Conservation (phyloP, 2,113 vertebrate genomes). For the Neotragus pygmaeus region DNA sequence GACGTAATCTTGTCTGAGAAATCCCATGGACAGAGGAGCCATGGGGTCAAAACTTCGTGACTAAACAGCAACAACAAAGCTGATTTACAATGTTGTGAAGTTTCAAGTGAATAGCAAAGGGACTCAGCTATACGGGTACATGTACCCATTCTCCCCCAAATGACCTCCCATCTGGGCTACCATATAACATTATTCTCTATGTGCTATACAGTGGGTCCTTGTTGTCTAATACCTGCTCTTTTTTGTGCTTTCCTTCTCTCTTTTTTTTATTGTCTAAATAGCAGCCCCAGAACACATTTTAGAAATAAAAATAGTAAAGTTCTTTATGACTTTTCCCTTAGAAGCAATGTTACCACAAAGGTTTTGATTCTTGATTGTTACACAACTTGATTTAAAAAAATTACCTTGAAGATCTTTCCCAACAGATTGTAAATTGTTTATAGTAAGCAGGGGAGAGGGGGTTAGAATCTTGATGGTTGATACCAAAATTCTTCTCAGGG, state of each 20-base stretch:
- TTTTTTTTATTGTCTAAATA: not conserved
- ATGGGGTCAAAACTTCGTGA: not conserved
- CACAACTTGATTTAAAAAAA: not conserved
- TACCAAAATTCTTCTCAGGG: not conserved
- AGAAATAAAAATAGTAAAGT: not conserved
- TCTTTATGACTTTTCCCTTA: not conserved
- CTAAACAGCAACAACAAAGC: not conserved
- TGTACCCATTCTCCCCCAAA: not conserved
- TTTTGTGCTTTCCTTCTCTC: not conserved
- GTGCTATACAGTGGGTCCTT: not conserved
- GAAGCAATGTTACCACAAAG: not conserved
- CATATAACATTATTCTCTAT: not conserved
- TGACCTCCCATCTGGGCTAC: not conserved
- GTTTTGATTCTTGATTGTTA: not conserved
- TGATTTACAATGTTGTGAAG: not conserved
- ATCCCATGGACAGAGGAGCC: not conserved
- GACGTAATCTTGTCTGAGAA: not conserved
- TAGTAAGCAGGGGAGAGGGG: too few relatives aligned
- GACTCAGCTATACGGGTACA: not conserved
- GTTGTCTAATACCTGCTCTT: not conserved
- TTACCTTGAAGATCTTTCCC: not conserved
- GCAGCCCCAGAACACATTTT: not conserved
- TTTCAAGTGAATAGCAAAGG: not conserved
- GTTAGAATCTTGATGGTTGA: not conserved
- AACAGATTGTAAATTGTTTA: not conserved